Evolutionary conservation across 2,113 vertebrate species (phyloP).

Genomic region (Panthera uncia): DNA sequence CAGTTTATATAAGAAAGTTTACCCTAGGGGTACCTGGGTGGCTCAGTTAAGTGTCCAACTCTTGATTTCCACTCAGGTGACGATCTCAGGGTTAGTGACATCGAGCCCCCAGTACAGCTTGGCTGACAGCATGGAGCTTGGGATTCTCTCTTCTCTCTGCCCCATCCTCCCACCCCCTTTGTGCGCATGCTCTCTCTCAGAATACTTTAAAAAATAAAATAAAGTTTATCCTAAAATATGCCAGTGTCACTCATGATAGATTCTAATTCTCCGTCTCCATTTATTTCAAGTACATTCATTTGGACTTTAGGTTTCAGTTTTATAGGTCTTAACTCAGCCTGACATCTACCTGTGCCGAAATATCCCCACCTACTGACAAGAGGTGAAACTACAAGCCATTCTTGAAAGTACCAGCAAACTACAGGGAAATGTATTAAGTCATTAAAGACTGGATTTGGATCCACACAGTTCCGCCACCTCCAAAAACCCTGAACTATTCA

Average conservation of each 20-base stretch:
- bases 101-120: no score
- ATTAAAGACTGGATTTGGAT: neutral
- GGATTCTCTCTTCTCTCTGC: no score
- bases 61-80: no score
- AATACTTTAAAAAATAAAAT: no score
- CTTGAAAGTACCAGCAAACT: neutral
- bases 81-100: no score
- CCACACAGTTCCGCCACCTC: neutral
- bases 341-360: conserved; percentile 32
- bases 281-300: conserved; percentile 36
- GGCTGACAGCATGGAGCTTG: no score
- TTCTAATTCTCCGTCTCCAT: conserved; percentile 30
- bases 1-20: neutral
- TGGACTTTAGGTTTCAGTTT: conserved; percentile 28
- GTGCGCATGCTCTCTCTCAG: no score
- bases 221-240: neutral
- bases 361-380: conserved; percentile 64
- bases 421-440: neutral
- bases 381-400: conserved; percentile 21
- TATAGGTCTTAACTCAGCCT: neutral
- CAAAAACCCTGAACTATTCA: conserved; percentile 31
- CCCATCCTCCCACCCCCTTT: no score
- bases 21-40: neutral
- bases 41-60: no score
- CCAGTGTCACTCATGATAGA: neutral